Evolutionary conservation across 2,113 vertebrate species (phyloP).

Genomic region (Chrysemys picta): DNA sequence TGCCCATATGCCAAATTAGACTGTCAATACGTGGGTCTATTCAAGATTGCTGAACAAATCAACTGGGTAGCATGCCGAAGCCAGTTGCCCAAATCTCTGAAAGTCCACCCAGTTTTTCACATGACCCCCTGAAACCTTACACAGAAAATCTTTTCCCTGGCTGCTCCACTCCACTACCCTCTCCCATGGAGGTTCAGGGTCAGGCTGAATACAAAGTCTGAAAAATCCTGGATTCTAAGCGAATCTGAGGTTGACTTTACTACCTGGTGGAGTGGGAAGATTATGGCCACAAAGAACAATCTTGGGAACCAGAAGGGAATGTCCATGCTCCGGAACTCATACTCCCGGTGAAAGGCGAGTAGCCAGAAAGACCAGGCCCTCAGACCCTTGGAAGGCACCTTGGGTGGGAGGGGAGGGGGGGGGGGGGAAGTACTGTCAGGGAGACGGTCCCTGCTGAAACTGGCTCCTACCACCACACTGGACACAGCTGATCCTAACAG

Average conservation of each 20-base stretch:
- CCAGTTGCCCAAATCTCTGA: not conserved
- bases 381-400: too few relatives aligned
- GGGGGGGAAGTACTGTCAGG: too few relatives aligned
- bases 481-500: not conserved
- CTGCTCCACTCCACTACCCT: too few relatives aligned
- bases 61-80: not conserved
- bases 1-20: not conserved
- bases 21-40: not conserved
- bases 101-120: not conserved
- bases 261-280: not conserved
- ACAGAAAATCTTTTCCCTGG: not conserved
- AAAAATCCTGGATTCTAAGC: not conserved
- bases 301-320: not conserved
- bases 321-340: not conserved
- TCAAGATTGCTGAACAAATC: not conserved
- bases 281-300: not conserved
- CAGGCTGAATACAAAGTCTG: not conserved
- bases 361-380: not conserved
- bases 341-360: not conserved
- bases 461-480: not conserved
- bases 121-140: not conserved
- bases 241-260: not conserved
- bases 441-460: too few relatives aligned
- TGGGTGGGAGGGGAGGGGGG: too few relatives aligned
- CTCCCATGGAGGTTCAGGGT: not conserved